phyloP scores from a whole-genome alignment of 2,888 invertebrate species.

The Hylaea fasciaria region DNA sequence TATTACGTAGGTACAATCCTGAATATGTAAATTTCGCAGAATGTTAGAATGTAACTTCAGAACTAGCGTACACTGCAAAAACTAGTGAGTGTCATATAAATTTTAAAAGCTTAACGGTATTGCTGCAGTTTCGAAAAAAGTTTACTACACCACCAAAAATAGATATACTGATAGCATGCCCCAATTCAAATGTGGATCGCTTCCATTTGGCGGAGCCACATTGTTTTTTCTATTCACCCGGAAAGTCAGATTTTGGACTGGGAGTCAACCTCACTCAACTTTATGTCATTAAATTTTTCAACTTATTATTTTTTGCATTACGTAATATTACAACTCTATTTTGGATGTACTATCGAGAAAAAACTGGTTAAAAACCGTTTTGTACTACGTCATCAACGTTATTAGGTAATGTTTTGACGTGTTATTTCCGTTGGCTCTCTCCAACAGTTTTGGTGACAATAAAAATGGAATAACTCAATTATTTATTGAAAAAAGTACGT shows the following conservation, averaged over 20 bases:
- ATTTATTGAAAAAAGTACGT: no score
- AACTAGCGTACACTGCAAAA: background rate
- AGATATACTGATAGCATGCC: constrained; percentile 28
- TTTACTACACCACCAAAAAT: constrained; percentile 19
- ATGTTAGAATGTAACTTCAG: background rate
- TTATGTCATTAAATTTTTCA: background rate
- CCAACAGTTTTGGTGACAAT: no score
- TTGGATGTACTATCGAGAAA: no score
- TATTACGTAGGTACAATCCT: background rate
- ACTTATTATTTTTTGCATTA: no score
- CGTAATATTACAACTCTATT: no score
- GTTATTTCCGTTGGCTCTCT: no score
- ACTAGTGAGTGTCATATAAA: constrained; percentile 4
- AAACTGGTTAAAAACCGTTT: no score
- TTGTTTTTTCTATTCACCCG: constrained; percentile 55
- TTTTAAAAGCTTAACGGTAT: constrained; percentile 22
- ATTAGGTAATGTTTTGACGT: no score
- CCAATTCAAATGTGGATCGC: constrained; percentile 42
- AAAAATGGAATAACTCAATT: no score
- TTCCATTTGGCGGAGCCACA: constrained; percentile 52
- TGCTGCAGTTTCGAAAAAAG: background rate
- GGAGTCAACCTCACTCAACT: constrained; percentile 6
- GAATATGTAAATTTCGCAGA: background rate
- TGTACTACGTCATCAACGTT: no score
- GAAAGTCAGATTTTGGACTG: constrained; percentile 52